Evolutionary conservation across 2,797 vertebrate genomes (phyloP), one percentile per base, ranked within the genome.

Genomic region (Leuciscus waleckii): DNA sequence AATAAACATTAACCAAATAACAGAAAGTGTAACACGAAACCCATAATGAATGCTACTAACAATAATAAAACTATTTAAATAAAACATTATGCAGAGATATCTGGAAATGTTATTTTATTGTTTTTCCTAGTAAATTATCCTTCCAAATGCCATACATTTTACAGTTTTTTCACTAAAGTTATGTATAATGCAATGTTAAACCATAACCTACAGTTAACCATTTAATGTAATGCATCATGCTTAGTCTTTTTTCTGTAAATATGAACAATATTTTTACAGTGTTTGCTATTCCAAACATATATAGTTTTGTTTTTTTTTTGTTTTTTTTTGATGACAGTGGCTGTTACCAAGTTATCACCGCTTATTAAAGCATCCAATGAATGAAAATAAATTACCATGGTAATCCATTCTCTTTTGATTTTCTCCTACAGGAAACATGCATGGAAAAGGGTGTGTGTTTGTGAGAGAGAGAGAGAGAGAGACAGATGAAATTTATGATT

Each of bases 401-500:
- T 37, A 81, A 69, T 69, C 10, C 16, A 54, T 16, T 51, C 78
- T 68, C 41, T 68, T 10, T 69, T 54, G 65, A 80, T 81, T 39
- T 54, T 46, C 21, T 81, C 65, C 41, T 51, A 32, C 79, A 54
- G 29, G 61, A 67, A 74, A 49, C 71, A 46, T 23, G 16, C 63
- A 32, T 56, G 6, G 32, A 54, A 75, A 21, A 13, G 2, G 39
- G 39, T 56, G 21, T 86, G 81, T 67, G 79, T 82, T 81, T 65
- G 85, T 81, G 23, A 23, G 77, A 13, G 81, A 5, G 74, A 8
- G 46, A 46, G 76, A 43, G 26, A 32, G 81, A 37, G 61, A 35
- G 77, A 65, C 2, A 46, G 68, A 76, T 78, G 23, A 58, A 77
- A 65, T 29, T 43, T 87, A 75, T 85, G 82, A 86, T 86, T 84